Percentiles rank a stretch among this genome's conserved stretches.
Conservation (phyloP, 2,888 invertebrate genomes). For the Ceramica pisi region DNA sequence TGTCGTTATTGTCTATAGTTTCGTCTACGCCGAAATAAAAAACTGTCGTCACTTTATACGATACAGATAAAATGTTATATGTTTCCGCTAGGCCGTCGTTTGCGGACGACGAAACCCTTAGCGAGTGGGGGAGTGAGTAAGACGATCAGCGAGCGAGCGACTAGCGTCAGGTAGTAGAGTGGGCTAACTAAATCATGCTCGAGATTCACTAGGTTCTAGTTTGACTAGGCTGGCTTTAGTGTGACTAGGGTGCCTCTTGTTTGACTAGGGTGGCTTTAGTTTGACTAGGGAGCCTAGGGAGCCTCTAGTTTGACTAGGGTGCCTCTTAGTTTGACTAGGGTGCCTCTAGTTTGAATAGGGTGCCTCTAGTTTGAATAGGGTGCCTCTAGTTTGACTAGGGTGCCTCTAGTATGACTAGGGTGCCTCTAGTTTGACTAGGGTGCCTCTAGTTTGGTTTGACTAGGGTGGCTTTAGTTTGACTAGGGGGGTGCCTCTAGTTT, state of each 20-base stretch:
- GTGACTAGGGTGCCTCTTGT: background rate
- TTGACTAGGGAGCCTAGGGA: background rate
- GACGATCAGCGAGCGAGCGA: constrained; percentile 44
- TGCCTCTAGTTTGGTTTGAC: background rate
- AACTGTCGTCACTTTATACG: background rate
- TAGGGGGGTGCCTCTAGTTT: background rate
- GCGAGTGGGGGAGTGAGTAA: constrained; percentile 53
- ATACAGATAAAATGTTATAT: constrained; percentile 35
- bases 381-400: background rate
- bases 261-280: constrained; percentile 1
- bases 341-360: no score
- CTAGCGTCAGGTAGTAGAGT: constrained; percentile 57
- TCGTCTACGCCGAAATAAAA: background rate
- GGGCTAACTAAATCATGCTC: constrained; percentile 29
- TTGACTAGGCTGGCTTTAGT: background rate
- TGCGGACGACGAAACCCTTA: constrained; percentile 56
- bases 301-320: no score
- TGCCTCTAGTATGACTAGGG: background rate
- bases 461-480: background rate
- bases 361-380: background rate
- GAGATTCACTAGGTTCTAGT: constrained; percentile 6
- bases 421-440: constrained; percentile 5
- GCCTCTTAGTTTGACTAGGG: no score
- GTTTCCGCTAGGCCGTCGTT: constrained; percentile 57
- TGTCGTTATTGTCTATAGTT: constrained; percentile 2